Base-by-base conservation (phyloP, 2,888 invertebrate genomes). In the Miltochrista miniata region DNA sequence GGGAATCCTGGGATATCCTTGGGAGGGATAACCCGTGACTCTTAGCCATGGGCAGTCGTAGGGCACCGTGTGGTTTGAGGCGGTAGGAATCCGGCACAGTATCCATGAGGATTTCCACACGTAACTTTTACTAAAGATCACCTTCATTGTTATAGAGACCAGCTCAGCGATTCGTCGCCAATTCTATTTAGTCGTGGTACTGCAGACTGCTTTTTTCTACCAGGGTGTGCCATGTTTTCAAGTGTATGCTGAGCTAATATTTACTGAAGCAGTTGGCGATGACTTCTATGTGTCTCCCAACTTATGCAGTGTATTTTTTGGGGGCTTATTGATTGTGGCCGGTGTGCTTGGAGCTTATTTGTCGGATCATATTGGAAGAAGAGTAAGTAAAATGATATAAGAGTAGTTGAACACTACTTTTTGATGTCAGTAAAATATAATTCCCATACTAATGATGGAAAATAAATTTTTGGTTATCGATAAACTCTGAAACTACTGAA, bases 161-260 rank as follows among this genome's bases (percentile, higher is more conserved):
- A 86, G 84, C 8, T 65, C 68, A 0, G 76, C 86, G 1, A 78
- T 83, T 0, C 82, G 83, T 0, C 70, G 68, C 1, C 83, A 82
- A 0, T 56, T 87, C 11, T 11, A 69, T 1, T 56, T 85, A 0
- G 60, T 61, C 1, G 29, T 84, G 0, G 59, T 67, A 0, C 56
- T 87, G 1, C 68, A 76, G 51, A 78, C 81, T 0, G 62, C 79
- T 0, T 64, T 78, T 10, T 74, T 83, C 11, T 85, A 84, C 66
- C 86, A 89, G 79, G 89, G 89, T 0, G 48, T 86, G 0, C 68
- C 85, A 0, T 79, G 79, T 0, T 63, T 88, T 0, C 84, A 86
- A 55, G 87, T 88, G 29, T 88, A 85, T 53, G 87, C 88, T 0
- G 80, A 77, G 9, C 85, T 85, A 0, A 50, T 89, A 31, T 88